Conservation (phyloP, 2,888 invertebrate species). For the Alcis repandata region DNA sequence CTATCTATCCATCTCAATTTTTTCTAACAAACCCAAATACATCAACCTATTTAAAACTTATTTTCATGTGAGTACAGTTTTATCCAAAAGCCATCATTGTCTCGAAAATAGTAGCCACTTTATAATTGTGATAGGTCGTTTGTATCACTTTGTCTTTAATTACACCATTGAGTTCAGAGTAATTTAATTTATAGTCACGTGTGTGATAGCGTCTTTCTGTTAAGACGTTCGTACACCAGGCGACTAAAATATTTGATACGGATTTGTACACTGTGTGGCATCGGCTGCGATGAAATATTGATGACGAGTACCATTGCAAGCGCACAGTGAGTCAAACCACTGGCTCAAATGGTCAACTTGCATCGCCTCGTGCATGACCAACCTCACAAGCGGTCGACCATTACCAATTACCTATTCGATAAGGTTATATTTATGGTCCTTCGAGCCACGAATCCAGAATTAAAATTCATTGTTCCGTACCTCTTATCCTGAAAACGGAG, state of each 20-base stretch:
- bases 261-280: too few relatives aligned
- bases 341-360: neutral
- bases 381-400: conserved; percentile 72
- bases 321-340: neutral
- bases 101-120: conserved; percentile 23
- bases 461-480: conserved; percentile 86
- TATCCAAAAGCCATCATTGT: conserved; percentile 3
- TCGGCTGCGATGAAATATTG: neutral
- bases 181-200: conserved; percentile 74
- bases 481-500: conserved; percentile 81
- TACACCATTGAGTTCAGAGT: conserved; percentile 59
- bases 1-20: too few relatives aligned
- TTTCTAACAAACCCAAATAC: too few relatives aligned
- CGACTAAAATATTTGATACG: neutral
- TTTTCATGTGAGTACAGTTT: neutral
- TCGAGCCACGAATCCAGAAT: conserved; percentile 68
- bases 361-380: conserved; percentile 2
- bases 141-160: conserved; percentile 63
- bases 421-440: conserved; percentile 81
- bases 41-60: too few relatives aligned
- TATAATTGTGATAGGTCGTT: conserved; percentile 49
- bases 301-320: neutral
- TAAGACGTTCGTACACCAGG: conserved; percentile 29
- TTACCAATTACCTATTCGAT: conserved; percentile 84
- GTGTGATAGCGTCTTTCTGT: conserved; percentile 63